Evolutionary conservation across 2,113 vertebrate genomes (phyloP).

Genomic region (Todiramphus chloris): DNA sequence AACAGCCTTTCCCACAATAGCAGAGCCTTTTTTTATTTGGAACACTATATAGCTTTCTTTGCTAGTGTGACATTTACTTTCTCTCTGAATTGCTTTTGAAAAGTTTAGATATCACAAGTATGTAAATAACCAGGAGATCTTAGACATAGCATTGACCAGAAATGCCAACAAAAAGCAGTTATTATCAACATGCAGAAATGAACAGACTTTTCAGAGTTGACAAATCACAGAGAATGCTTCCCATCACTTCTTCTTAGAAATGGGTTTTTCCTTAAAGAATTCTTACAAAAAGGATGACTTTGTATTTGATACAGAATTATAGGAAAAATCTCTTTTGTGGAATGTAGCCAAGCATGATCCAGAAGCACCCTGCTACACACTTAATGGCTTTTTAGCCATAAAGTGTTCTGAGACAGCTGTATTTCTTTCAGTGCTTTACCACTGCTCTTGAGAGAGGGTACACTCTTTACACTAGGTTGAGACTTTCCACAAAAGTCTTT

Average conservation of each 20-base stretch:
- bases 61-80: background rate
- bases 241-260: conserved; percentile 4
- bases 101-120: background rate
- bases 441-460: background rate
- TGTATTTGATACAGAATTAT: background rate
- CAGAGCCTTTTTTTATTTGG: background rate
- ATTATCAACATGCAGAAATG: background rate
- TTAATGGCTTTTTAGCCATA: background rate
- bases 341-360: background rate
- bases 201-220: background rate
- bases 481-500: background rate
- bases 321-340: background rate
- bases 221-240: background rate
- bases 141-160: background rate
- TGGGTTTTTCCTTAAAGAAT: background rate
- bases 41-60: background rate
- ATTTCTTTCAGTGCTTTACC: conserved; percentile 2
- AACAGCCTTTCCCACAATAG: background rate
- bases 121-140: background rate
- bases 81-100: background rate
- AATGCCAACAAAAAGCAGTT: background rate
- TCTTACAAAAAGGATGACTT: background rate
- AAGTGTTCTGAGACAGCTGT: background rate
- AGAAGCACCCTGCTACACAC: background rate
- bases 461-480: background rate